Evolutionary conservation across 2,888 invertebrate genomes (phyloP), one percentile per base, ranked within the genome.

Genomic region (Microctonus aethiopoides): DNA sequence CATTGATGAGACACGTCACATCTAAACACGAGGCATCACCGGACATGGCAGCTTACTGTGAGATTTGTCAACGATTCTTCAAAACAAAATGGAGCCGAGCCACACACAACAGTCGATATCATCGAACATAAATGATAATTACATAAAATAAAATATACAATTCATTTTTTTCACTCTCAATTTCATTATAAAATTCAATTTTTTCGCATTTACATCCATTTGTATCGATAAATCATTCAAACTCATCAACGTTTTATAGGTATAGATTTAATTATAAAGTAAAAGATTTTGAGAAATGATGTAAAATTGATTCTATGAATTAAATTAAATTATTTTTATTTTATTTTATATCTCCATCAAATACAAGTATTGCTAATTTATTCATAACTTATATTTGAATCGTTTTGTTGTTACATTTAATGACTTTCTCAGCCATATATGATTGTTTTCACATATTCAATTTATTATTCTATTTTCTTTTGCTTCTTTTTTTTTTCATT

Each of bases 41-140:
- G 22, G 75, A 76, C 29, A 74, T 77, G 10, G 77, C 80, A 20
- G 82, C 80, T 65, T 81, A 77, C 72, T 83, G 84, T 70, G 74
- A 70, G 61, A 79, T 81, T 71, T 84, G 83, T 57, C 77, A 80
- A 59, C 78, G 82, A 63, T 79, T 74, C 73, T 84, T 84, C 76
- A 84, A 84, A 73, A 84, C 83, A 7, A 84, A 84, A 61, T 84
- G 83, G 83, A 84, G 83, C 63, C 72, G 79, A 61, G 81, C 84
- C 10, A 84, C 83, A 32, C 83, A 84, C 72, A 84, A 80, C 69
- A 83, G 82, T 70, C 79, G 80, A 74, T 84, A 82, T 71, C 83
- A 83, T 69, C 80, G 79, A 72, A 77, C 76, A 32, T 80, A 54
- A 73, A 72, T 69, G 13, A 20, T 26, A 16, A 26, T 39, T 65